Base-by-base conservation (phyloP, 2,113 vertebrate species). In the Nesoenas mayeri region DNA sequence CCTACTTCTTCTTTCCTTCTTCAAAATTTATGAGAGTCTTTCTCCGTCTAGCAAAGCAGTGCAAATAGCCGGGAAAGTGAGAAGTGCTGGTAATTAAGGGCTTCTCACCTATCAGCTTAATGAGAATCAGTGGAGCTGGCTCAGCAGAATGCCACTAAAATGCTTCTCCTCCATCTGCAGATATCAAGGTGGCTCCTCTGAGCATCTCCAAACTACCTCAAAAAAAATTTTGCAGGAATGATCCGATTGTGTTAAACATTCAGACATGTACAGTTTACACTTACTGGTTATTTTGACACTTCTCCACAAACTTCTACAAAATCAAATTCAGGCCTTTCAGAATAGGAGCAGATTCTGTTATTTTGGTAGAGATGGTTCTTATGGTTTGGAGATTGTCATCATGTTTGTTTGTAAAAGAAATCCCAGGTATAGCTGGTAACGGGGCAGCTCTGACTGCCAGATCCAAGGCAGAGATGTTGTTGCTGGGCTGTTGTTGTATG, bases 1-100 rank as follows among this genome's bases (percentile, higher is more conserved):
- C 31, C 57, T 64, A 13, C 88, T 71, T 31, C 10, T 65, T 28
- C 70, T 75, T 57, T 79, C 54, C 20, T 91, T 57, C 24, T 15
- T 89, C 50, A 73, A 67, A 82, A 94, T 94, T 93, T 91, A 91
- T 89, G 86, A 79, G 50, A 74, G 50, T 34, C 72, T 89, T 77
- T 79, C 53, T 57, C 26, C 36, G 31, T 89, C 40, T 88, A 92
- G 66, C 70, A 72, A 85, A 91, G 66, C 80, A 79, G 44, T 24
- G 62, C 56, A 66, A 91, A 69, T 25, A 81, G 25, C 28, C 74
- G 69, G 65, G 78, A 8, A 82, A 72, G 66, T 44, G 85, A 53
- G 69, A 67, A 25, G 58, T 65, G 72, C 24, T 79, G 84, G 62
- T 74, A 84, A 70, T 75, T 54, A 57, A 91, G 79, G 79, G 42